Evolutionary conservation across 1,140 invertebrate species (phyloP).

Genomic region (Drosophila mauritiana): DNA sequence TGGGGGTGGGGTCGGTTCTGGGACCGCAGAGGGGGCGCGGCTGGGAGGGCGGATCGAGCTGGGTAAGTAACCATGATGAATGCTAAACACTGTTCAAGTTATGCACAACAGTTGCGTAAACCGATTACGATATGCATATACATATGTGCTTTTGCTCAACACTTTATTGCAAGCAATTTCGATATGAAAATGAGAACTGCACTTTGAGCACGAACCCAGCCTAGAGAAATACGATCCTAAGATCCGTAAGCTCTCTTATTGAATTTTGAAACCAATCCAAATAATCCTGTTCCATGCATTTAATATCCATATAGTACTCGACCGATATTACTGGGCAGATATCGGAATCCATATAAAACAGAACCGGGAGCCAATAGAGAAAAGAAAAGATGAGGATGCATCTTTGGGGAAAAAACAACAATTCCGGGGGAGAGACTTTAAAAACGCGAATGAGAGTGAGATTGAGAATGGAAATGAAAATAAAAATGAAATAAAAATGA

Average conservation of each 20-base stretch:
- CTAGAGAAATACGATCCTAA: not conserved
- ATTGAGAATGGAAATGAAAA: not conserved
- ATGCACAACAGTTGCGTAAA: constrained; percentile 15
- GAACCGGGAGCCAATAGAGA: not conserved
- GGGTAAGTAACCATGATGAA: constrained; percentile 10
- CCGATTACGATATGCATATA: constrained; percentile 3
- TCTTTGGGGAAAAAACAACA: not conserved
- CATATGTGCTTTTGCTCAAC: not conserved
- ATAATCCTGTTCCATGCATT: too few relatives aligned
- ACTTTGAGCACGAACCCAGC: constrained; percentile 23
- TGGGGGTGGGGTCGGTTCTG: not conserved
- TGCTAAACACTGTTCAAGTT: not conserved
- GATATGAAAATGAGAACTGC: constrained; percentile 38
- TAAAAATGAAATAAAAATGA: constrained; percentile 15
- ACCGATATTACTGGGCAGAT: constrained; percentile 22
- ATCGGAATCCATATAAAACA: constrained; percentile 22
- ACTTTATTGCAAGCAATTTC: constrained; percentile 19
- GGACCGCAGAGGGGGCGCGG: not conserved
- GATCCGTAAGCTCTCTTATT: too few relatives aligned
- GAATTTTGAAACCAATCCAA: too few relatives aligned
- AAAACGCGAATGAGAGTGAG: constrained; percentile 1
- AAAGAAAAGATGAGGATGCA: not conserved
- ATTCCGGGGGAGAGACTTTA: not conserved
- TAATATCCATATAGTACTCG: not conserved
- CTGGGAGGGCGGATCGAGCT: not conserved